Base-by-base conservation (phyloP, 2,888 invertebrate genomes). In the Cantharis flavilabris region DNA sequence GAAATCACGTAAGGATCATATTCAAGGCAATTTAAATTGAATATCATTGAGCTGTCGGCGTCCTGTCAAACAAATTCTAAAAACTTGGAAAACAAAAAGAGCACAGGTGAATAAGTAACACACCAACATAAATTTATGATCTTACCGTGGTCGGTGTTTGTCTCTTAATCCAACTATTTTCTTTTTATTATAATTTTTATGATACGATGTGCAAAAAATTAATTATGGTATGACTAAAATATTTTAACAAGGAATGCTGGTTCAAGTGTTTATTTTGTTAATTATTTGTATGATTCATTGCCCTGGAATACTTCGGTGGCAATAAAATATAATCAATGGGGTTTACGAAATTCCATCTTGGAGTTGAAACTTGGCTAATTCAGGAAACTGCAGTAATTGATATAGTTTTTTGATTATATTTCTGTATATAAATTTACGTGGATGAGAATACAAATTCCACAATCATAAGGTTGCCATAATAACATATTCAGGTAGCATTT, bases 401-500 rank as follows among this genome's bases (percentile, higher is more conserved):
- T 49, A 49, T 49, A 49, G n/a, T 49, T 49, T n/a, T 49, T 49
- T n/a, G 49, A 49, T 49, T 49, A 49, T n/a, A n/a, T 49, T n/a
- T 49, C 13, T 49, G 49, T 49, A n/a, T 49, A n/a, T 49, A 49
- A 49, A 49, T 49, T 49, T 49, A 71, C 71, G 71, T 74, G 77
- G 77, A 23, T 64, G 64, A 77, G 70, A 65, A 76, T 69, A 74
- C 69, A 69, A 72, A 73, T 49, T 65, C 76, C 75, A 65, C 30
- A 62, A 70, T 71, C 73, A 78, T 76, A 76, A 72, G 75, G 76
- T 72, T 76, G 71, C 69, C 75, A 85, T 86, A 86, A 86, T 87
- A 86, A 86, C 85, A 87, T 86, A 87, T 87, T 87, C 87, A 87
- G 87, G 87, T 87, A 86, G 87, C 87, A 87, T 86, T 67, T 86